phyloP scores from a whole-genome alignment of 2,113 vertebrate species.

The Paedocypris sp. region DNA sequence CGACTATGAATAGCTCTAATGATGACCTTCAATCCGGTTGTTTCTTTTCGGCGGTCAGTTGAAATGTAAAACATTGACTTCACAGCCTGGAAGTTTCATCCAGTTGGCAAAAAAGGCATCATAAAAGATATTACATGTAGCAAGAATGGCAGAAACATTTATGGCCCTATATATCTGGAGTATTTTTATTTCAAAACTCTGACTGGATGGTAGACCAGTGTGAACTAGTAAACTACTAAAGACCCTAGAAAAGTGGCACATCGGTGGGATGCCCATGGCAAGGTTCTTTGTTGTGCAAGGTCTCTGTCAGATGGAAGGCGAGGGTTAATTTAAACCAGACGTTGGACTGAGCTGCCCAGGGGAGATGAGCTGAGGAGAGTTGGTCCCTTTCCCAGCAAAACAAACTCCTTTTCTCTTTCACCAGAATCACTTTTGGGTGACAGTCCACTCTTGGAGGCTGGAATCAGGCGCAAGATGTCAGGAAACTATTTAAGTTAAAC shows the following conservation, averaged over 20 bases:
- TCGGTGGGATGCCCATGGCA: conserved; percentile 8
- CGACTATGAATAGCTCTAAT: too few relatives aligned
- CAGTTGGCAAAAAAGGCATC: too few relatives aligned
- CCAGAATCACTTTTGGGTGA: not conserved
- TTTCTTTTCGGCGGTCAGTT: too few relatives aligned
- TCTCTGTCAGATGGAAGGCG: conserved; percentile 42
- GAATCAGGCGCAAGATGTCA: not conserved
- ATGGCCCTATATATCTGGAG: too few relatives aligned
- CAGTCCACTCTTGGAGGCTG: not conserved
- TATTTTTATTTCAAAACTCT: too few relatives aligned
- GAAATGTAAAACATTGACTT: too few relatives aligned
- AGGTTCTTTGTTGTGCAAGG: conserved; percentile 40
- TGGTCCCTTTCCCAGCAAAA: conserved; percentile 40
- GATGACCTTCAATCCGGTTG: too few relatives aligned
- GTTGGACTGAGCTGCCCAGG: conserved; percentile 39
- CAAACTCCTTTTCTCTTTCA: conserved; percentile 23
- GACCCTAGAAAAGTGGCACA: not conserved
- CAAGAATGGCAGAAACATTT: too few relatives aligned
- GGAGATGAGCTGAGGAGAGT: conserved; percentile 41
- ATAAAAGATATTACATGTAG: too few relatives aligned
- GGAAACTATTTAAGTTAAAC: not conserved
- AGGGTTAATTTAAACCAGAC: conserved; percentile 53
- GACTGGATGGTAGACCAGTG: too few relatives aligned
- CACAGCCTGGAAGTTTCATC: too few relatives aligned
- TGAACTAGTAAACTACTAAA: not conserved